These are phyloP conservation scores for Bedellia somnulentella DNA, from an alignment of 2,888 invertebrate species.

Conservation along the genomic window DNA sequence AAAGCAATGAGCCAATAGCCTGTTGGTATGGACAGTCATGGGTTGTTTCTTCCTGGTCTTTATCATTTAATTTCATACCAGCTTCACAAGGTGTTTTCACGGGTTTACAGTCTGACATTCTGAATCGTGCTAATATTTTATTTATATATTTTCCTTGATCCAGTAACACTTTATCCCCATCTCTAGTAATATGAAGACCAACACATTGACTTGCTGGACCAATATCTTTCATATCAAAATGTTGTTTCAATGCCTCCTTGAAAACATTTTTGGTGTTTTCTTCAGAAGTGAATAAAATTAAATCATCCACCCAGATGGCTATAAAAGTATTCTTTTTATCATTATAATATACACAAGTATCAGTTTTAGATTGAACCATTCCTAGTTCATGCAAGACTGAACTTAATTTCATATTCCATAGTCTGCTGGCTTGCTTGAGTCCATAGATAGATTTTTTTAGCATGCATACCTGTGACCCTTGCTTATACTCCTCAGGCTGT, in stretches of 20 bases:
- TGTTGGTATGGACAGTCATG: neutral
- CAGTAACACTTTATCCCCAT: neutral
- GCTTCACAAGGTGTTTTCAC: no score
- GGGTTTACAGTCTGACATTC: slow-evolving; percentile 1
- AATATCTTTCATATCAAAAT: slow-evolving; percentile 1
- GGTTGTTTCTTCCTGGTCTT: neutral
- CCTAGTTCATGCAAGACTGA: no score
- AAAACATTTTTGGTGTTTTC: neutral
- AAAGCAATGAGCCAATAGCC: neutral
- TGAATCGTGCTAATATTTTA: neutral
- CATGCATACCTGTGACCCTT: no score
- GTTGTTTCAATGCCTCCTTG: neutral
- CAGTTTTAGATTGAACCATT: slow-evolving; percentile 8
- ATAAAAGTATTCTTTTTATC: slow-evolving; percentile 7
- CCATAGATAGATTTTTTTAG: no score
- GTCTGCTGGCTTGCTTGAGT: no score
- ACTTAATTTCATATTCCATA: no score
- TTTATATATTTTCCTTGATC: slow-evolving; percentile 1
- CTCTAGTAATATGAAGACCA: neutral
- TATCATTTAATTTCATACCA: no score
- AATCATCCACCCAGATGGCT: slow-evolving; percentile 10
- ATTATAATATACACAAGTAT: slow-evolving; percentile 10
- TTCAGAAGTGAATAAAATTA: slow-evolving; percentile 2
- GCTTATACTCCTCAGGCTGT: no score
- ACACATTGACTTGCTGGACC: neutral